Evolutionary conservation across 2,888 invertebrate species (phyloP).

Genomic region (Aproaerema taeniolella): DNA sequence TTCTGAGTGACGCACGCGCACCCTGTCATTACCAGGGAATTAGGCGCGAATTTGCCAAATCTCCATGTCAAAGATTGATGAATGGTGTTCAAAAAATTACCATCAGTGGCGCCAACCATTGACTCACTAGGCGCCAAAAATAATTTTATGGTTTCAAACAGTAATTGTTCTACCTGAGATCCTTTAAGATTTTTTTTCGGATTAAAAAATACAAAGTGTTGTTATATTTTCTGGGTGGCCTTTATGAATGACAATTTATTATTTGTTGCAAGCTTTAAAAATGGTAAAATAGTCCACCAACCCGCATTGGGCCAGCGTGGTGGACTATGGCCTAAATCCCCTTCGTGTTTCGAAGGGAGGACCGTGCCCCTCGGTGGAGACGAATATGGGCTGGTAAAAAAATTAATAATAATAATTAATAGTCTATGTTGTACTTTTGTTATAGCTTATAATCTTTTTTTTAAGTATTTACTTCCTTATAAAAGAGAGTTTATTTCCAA

Average conservation of each 20-base stretch:
- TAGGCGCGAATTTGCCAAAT: constrained; percentile 42
- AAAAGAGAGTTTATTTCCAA: too few relatives aligned
- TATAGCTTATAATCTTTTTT: too few relatives aligned
- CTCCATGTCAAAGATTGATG: constrained; percentile 42
- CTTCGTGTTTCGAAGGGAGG: too few relatives aligned
- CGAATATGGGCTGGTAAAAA: too few relatives aligned
- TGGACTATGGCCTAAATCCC: too few relatives aligned
- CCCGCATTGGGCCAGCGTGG: too few relatives aligned
- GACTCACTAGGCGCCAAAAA: neutral
- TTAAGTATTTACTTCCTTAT: too few relatives aligned
- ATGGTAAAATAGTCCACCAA: too few relatives aligned
- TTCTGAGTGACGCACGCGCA: neutral
- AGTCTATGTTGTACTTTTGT: too few relatives aligned
- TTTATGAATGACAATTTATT: constrained; percentile 20
- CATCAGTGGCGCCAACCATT: neutral
- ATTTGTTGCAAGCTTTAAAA: too few relatives aligned
- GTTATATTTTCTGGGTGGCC: constrained; percentile 25
- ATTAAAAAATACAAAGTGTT: constrained; percentile 11
- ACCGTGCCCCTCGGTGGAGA: too few relatives aligned
- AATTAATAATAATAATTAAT: too few relatives aligned
- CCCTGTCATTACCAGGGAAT: constrained; percentile 19
- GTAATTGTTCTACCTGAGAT: constrained; percentile 22
- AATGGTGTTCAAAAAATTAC: constrained; percentile 23
- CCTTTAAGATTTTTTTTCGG: constrained; percentile 18
- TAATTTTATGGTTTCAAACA: constrained; percentile 11